phyloP scores from a whole-genome alignment of 2,113 vertebrate genomes.

The Athene noctua region DNA sequence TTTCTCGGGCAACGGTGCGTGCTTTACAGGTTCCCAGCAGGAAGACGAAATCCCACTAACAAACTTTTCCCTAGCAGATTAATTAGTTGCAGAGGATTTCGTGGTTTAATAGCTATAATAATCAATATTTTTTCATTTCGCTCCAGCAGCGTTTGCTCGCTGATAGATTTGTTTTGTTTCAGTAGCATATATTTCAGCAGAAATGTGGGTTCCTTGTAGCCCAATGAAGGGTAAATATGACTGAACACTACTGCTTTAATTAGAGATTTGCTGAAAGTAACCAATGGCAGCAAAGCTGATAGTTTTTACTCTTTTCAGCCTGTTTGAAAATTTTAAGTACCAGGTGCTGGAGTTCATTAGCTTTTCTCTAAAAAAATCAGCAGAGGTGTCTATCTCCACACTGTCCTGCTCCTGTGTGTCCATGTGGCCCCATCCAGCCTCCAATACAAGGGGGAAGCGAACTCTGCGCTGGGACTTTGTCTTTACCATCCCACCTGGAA shows the following conservation, averaged over 20 bases:
- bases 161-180: conserved; percentile 68
- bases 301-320: background rate
- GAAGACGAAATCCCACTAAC: conserved; percentile 49
- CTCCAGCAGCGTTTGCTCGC: conserved; percentile 36
- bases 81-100: conserved; percentile 69
- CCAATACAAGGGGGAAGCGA: background rate
- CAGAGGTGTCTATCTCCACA: background rate
- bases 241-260: background rate
- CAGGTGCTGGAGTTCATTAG: background rate
- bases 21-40: conserved; percentile 49
- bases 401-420: background rate
- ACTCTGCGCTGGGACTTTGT: background rate
- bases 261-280: conserved; percentile 5
- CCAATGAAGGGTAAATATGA: background rate
- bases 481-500: background rate
- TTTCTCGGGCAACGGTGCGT: background rate
- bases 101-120: conserved; percentile 64
- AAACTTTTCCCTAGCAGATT: conserved; percentile 69
- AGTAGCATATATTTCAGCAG: conserved; percentile 30
- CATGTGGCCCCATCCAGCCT: background rate
- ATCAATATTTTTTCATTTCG: conserved; percentile 72
- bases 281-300: background rate
- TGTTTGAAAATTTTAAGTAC: background rate
- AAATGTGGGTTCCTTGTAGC: background rate
- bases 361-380: background rate